Conservation (phyloP, 2,888 invertebrate genomes). For the Polymixis lichenea region DNA sequence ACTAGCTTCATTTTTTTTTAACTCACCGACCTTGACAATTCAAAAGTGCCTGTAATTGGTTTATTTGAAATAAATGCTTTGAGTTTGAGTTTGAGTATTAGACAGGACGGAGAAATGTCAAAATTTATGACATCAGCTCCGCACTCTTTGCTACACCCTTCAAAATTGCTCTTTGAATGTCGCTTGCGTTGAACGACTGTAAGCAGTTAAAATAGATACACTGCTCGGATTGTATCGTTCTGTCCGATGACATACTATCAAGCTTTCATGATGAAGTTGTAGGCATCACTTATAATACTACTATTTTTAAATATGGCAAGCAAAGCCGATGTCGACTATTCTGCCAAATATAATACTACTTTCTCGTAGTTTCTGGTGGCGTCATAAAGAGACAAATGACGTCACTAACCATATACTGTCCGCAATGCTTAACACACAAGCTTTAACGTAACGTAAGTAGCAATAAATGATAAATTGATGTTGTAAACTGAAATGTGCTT, state of each 20-base stretch:
- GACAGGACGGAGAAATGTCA: neutral
- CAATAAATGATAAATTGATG: neutral
- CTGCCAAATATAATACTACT: constrained; percentile 23
- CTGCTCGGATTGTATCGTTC: neutral
- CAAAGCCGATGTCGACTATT: no score
- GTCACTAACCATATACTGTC: constrained; percentile 35
- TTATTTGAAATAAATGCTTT: no score
- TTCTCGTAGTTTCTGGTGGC: constrained; percentile 44
- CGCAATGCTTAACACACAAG: constrained; percentile 44
- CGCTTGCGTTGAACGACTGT: neutral
- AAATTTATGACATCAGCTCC: neutral
- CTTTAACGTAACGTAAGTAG: constrained; percentile 37
- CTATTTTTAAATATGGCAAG: no score
- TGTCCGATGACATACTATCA: neutral
- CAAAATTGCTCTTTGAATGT: neutral
- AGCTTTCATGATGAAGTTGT: neutral
- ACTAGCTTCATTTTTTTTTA: no score
- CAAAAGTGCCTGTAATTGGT: no score
- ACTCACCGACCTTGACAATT: no score
- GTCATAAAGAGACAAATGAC: constrained; percentile 40
- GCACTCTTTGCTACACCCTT: neutral
- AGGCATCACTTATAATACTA: constrained; percentile 8
- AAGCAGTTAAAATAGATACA: neutral
- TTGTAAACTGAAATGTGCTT: neutral
- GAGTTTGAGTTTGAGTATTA: no score